Conservation (phyloP, 92 coral and sea anemone genomes). For the Ricordea florida region DNA sequence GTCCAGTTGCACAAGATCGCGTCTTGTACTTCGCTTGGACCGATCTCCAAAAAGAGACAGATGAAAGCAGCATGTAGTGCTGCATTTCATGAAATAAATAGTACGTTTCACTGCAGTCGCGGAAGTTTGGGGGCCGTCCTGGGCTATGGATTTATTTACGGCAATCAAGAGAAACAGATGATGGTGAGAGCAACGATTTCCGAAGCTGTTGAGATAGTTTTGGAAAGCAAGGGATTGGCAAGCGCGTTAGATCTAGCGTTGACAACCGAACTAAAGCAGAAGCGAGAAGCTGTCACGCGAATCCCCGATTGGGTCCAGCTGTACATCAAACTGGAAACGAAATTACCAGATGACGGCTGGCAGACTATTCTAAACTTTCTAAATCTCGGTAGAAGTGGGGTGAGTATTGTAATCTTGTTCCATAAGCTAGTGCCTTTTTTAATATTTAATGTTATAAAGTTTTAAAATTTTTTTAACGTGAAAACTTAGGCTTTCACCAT, state of each 20-base stretch:
- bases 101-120: not conserved
- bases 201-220: conserved; percentile 3
- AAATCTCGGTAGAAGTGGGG: conserved; percentile 29
- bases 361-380: conserved; percentile 29
- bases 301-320: conserved; percentile 47
- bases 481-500: too few relatives aligned
- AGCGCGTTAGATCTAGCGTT: conserved; percentile 11
- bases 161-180: not conserved
- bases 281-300: not conserved
- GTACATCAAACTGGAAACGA: conserved; percentile 25
- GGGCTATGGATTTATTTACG: conserved; percentile 9
- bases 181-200: not conserved
- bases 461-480: not conserved
- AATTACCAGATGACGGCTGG: conserved; percentile 43
- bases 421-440: too few relatives aligned
- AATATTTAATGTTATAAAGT: too few relatives aligned
- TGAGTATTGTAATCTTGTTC: conserved; percentile 6
- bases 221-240: conserved; percentile 5
- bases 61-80: not conserved
- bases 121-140: conserved; percentile 12
- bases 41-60: not conserved
- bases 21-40: not conserved
- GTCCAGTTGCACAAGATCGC: not conserved
- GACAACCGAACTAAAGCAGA: not conserved
- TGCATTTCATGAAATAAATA: not conserved